A percentile compares a stretch with the other conserved stretches of the same genome.
These are phyloP conservation scores for Otus scops DNA, from an alignment of 2,797 vertebrate species.

Conservation along the genomic window DNA sequence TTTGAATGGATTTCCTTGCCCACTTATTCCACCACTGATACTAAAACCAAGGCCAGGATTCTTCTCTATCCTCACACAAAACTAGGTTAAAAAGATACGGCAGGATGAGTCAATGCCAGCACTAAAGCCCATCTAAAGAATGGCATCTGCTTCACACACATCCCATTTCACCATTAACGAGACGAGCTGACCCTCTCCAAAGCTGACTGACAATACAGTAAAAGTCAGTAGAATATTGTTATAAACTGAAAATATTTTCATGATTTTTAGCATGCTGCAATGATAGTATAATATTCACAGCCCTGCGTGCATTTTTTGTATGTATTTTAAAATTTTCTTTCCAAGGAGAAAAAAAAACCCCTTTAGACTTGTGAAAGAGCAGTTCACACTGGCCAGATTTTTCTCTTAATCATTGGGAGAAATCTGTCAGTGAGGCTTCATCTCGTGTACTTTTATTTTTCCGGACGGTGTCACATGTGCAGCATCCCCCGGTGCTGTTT, in stretches of 20 bases:
- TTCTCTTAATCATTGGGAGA: neutral
- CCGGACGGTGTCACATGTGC: rapidly evolving
- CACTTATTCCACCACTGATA: slow-evolving; percentile 98
- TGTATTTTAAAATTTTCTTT: neutral
- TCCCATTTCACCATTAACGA: rapidly evolving
- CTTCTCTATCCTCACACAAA: slow-evolving; percentile 99
- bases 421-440: neutral
- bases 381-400: neutral
- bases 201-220: rapidly evolving
- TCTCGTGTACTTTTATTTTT: neutral
- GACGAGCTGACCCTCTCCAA: neutral
- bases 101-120: neutral
- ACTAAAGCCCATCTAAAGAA: neutral
- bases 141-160: neutral
- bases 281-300: rapidly evolving
- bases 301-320: neutral
- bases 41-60: slow-evolving; percentile 99
- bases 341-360: neutral
- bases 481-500: neutral
- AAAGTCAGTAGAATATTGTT: neutral
- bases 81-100: slow-evolving; percentile 73
- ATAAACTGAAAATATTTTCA: neutral
- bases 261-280: neutral
- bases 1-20: slow-evolving; percentile 99
- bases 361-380: neutral